Conservation (phyloP, 92 coral and sea anemone species). For the Scolanthus callimorphus region DNA sequence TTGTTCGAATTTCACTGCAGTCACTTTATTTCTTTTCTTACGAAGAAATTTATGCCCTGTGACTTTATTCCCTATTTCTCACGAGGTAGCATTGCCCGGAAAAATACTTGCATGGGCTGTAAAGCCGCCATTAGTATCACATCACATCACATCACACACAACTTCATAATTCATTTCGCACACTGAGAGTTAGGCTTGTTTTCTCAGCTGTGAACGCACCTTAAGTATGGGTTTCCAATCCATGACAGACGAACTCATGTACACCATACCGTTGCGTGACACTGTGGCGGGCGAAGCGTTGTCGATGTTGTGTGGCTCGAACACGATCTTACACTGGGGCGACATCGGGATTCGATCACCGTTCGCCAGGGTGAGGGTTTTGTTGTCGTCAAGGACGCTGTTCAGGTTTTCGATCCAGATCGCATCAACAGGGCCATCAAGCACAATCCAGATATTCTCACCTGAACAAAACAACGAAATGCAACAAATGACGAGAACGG, state of each 20-base stretch:
- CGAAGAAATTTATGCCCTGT: too few species aligned
- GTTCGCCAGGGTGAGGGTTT: conserved; percentile 81
- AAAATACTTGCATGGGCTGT: too few species aligned
- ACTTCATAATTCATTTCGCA: too few species aligned
- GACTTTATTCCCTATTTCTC: too few species aligned
- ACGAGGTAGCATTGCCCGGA: too few species aligned
- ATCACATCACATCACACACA: too few species aligned
- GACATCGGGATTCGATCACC: conserved; percentile 93
- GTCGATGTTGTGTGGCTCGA: conserved; percentile 89
- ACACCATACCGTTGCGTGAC: conserved; percentile 90
- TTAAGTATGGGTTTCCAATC: conserved; percentile 89
- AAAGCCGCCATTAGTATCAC: too few species aligned
- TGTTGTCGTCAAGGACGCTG: conserved; percentile 88
- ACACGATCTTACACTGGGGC: conserved; percentile 84
- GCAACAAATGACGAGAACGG: background rate
- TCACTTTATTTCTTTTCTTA: too few species aligned
- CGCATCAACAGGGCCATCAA: conserved; percentile 91
- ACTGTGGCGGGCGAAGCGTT: conserved; percentile 94
- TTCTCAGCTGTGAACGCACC: too few species aligned
- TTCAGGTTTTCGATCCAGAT: conserved; percentile 92
- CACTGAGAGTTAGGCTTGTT: too few species aligned
- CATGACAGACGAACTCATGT: conserved; percentile 95
- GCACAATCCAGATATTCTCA: conserved; percentile 85
- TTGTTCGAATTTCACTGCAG: too few species aligned
- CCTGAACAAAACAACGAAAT: conserved; percentile 26